phyloP scores from a whole-genome alignment of 1,140 invertebrate species.

The Phthorimaea operculella region DNA sequence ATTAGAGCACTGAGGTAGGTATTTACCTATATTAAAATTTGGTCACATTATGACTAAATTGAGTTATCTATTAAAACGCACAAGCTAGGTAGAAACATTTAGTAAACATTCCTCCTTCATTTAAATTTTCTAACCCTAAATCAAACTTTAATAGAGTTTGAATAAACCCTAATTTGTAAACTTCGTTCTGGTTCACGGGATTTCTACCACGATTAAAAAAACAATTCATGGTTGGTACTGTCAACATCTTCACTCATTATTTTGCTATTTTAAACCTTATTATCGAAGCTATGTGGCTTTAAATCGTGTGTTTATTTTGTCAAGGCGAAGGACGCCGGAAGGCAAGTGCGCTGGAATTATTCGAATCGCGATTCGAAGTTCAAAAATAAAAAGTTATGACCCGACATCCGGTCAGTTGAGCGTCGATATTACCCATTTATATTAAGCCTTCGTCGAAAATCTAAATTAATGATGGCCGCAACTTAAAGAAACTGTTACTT shows the following conservation, averaged over 20 bases:
- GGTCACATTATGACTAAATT: too few relatives aligned
- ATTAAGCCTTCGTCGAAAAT: not conserved
- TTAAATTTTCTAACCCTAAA: not conserved
- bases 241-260: slow-evolving; percentile 15
- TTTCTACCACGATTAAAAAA: slow-evolving; percentile 41
- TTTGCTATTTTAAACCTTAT: not conserved
- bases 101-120: too few relatives aligned
- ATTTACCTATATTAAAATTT: too few relatives aligned
- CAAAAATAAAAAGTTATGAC: slow-evolving; percentile 35
- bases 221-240: slow-evolving; percentile 15
- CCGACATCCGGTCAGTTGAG: slow-evolving; percentile 49
- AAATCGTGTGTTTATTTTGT: not conserved
- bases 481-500: too few relatives aligned
- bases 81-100: too few relatives aligned
- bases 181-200: slow-evolving; percentile 32
- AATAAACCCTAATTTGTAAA: not conserved
- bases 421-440: slow-evolving; percentile 26
- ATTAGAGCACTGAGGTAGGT: too few relatives aligned
- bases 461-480: too few relatives aligned
- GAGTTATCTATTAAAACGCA: too few relatives aligned
- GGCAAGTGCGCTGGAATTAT: slow-evolving; percentile 46
- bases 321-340: slow-evolving; percentile 48
- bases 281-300: not conserved
- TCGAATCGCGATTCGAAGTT: slow-evolving; percentile 39
- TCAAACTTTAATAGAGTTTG: slow-evolving; percentile 14